Conservation (phyloP, 2,888 invertebrate species). For the Drosophila nr. medialis region DNA sequence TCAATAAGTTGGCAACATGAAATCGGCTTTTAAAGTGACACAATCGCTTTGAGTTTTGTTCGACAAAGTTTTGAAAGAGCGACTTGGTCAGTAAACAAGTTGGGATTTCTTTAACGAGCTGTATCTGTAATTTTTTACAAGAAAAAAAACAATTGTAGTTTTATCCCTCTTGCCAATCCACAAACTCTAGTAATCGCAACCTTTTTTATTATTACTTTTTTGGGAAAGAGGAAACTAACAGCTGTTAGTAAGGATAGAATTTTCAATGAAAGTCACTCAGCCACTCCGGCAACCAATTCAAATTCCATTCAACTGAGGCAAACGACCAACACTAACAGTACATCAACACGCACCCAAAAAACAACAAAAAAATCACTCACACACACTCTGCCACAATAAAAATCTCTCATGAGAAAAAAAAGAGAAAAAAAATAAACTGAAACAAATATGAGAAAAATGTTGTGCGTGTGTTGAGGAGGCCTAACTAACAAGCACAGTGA, state of each 20-base stretch:
- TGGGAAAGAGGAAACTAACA: not conserved
- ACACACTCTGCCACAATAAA: constrained; percentile 42
- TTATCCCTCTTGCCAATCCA: not conserved
- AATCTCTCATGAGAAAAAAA: constrained; percentile 31
- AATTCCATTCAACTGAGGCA: constrained; percentile 37
- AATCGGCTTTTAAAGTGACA: constrained; percentile 23
- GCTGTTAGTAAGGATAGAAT: constrained; percentile 11
- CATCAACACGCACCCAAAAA: constrained; percentile 40
- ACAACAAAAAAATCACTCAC: constrained; percentile 3
- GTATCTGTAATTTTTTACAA: not conserved
- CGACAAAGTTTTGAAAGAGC: not conserved
- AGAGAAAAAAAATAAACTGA: constrained; percentile 22
- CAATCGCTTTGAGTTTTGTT: not conserved
- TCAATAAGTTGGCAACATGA: constrained; percentile 13
- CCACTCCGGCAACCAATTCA: constrained; percentile 29
- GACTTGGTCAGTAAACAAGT: not conserved
- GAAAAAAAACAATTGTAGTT: not conserved
- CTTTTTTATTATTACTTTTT: not conserved
- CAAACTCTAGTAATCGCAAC: not conserved
- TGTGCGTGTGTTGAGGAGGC: constrained; percentile 46
- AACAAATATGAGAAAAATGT: constrained; percentile 59
- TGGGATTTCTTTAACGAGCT: not conserved
- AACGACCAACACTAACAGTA: constrained; percentile 35
- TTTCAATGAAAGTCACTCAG: constrained; percentile 19
- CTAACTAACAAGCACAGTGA: constrained; percentile 40